phyloP scores from a whole-genome alignment of 1,140 invertebrate species.

The Microplitis demolitor region DNA sequence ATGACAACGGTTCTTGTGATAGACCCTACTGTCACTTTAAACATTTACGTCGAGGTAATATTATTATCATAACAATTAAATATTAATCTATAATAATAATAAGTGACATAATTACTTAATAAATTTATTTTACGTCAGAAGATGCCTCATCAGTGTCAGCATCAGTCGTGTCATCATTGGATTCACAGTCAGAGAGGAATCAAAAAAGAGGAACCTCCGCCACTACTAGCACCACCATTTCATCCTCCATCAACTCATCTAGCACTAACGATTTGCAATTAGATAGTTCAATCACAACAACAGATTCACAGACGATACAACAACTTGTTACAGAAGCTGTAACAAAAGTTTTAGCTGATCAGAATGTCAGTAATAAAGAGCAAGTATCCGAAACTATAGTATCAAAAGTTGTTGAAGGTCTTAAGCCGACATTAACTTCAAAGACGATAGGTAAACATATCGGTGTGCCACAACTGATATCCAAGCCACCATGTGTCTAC shows the following conservation, averaged over 20 bases:
- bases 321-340: slow-evolving; percentile 62
- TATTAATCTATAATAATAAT: neutral
- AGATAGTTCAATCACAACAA: neutral
- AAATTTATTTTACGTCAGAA: slow-evolving; percentile 26
- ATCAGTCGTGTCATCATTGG: neutral
- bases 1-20: slow-evolving; percentile 76
- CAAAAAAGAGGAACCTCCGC: slow-evolving; percentile 24
- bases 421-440: slow-evolving; percentile 50
- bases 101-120: neutral
- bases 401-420: slow-evolving; percentile 55
- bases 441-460: slow-evolving; percentile 33
- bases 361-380: slow-evolving; percentile 48
- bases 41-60: slow-evolving; percentile 73
- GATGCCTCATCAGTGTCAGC: slow-evolving; percentile 32
- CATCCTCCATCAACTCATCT: too few relatives aligned
- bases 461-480: slow-evolving; percentile 31
- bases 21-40: slow-evolving; percentile 89
- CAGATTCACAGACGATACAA: slow-evolving; percentile 25
- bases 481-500: slow-evolving; percentile 55
- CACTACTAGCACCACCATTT: neutral
- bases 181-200: slow-evolving; percentile 28
- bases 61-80: neutral
- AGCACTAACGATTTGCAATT: too few relatives aligned
- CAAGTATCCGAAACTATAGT: slow-evolving; percentile 56
- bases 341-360: slow-evolving; percentile 58